phyloP scores from a whole-genome alignment of 2,797 vertebrate species.

The Distichodus sexfasciatus region DNA sequence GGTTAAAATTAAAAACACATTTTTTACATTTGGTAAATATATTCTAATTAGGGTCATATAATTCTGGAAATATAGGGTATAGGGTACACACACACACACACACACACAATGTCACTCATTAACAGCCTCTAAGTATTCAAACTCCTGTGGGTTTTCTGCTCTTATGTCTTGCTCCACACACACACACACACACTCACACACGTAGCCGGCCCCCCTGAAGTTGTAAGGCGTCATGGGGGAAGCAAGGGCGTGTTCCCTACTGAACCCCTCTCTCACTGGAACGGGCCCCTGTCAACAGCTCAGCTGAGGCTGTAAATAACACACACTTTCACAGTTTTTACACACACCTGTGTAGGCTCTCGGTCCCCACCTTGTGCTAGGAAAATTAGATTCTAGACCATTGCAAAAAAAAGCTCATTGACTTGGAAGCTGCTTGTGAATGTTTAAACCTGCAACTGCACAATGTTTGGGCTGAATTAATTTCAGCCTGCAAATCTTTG shows the following conservation, averaged over 20 bases:
- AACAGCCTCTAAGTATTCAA: not conserved
- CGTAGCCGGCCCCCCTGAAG: not conserved
- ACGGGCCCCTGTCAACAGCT: not conserved
- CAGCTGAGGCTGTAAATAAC: conserved; percentile 8
- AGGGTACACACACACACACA: not conserved
- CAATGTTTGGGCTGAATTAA: no score
- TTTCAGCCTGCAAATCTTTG: no score
- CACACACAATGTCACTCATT: not conserved
- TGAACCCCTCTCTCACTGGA: not conserved
- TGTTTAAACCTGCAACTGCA: no score
- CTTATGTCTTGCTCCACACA: not conserved
- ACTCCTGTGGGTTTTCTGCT: not conserved
- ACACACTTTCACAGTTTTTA: not conserved
- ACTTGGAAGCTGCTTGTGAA: no score
- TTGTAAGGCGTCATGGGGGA: not conserved
- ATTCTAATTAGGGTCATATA: no score
- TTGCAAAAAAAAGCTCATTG: no score
- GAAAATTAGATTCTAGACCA: not conserved
- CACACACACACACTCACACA: not conserved
- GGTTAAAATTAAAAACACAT: no score
- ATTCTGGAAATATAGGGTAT: no score
- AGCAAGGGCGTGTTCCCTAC: not conserved
- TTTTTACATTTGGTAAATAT: no score
- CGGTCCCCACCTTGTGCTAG: not conserved
- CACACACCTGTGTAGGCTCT: not conserved